These are phyloP conservation scores for Pseudococcus longispinus DNA, from an alignment of 2,888 invertebrate species.

Conservation along the genomic window DNA sequence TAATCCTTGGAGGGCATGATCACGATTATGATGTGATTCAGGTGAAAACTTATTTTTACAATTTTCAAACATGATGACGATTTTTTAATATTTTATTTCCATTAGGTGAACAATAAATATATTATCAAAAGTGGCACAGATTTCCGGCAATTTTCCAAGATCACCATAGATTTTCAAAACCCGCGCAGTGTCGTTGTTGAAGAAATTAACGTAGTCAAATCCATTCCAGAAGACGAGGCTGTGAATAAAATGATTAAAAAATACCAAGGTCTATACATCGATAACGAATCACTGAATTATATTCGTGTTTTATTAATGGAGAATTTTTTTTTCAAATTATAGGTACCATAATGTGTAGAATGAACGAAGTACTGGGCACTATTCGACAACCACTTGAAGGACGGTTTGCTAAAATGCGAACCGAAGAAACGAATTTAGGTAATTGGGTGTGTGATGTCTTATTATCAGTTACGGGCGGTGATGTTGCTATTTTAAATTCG, in stretches of 20 bases:
- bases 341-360: slow-evolving; percentile 82
- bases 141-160: slow-evolving; percentile 85
- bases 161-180: slow-evolving; percentile 71
- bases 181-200: slow-evolving; percentile 69
- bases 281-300: neutral
- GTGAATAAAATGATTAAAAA: slow-evolving; percentile 76
- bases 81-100: neutral
- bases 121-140: slow-evolving; percentile 91
- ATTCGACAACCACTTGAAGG: slow-evolving; percentile 89
- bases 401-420: slow-evolving; percentile 79
- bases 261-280: slow-evolving; percentile 69
- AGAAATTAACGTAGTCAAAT: slow-evolving; percentile 74
- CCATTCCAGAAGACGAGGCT: slow-evolving; percentile 74
- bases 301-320: neutral
- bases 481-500: slow-evolving; percentile 86
- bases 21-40: slow-evolving; percentile 81
- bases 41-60: slow-evolving; percentile 61
- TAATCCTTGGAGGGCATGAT: slow-evolving; percentile 90
- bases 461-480: slow-evolving; percentile 83
- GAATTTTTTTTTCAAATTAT: slow-evolving; percentile 60
- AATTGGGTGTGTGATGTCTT: slow-evolving; percentile 84
- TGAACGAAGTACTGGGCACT: slow-evolving; percentile 82
- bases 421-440: slow-evolving; percentile 87
- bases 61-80: neutral
- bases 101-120: slow-evolving; percentile 77